Evolutionary conservation across 2,113 vertebrate species (phyloP), one percentile per base, ranked within the genome.

Genomic region (Callorhinus ursinus): DNA sequence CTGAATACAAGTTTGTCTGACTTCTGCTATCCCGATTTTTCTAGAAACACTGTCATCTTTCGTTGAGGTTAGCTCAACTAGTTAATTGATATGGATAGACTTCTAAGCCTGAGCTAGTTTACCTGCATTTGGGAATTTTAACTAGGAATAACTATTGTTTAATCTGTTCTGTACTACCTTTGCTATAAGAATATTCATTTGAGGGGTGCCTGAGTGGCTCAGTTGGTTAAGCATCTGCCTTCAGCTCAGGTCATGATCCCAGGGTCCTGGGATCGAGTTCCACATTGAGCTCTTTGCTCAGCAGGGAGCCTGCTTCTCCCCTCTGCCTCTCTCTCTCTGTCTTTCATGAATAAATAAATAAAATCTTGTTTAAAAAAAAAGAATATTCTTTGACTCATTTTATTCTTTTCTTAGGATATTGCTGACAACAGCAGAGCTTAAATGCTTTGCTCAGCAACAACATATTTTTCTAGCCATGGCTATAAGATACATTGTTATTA

Each of bases 401-500:
- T 87, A 74, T 84, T 11, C 4, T 87, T 90, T 67, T 81, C 53
- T 67, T 86, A 69, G 31, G 4, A 72, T 86, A 33, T 33, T 77
- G 42, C 65, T 92, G 76, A 92, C 67, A 82, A 53, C 18, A 94
- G 5, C 28, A 77, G 46, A 87, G 46, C 6, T 84, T 92, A 93
- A 96, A 89, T 55, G 21, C n/a, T 91, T 91, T 96, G 24, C 51
- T 96, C 51, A 79, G 42, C 12, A 80, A n/a, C 6, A 18, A 24
- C 51, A 61, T 16, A 49, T 65, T 83, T 82, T 93, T 95, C 16
- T 31, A 90, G n/a, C 33, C n/a, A 13, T 76, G 36, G 26, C 36
- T 67, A 65, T 61, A 81, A 31, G 15, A 26, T 67, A 69, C 7
- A 53, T 7, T 53, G 19, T 28, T 67, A 42, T 53, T 90, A 74